Evolutionary conservation across 2,888 invertebrate genomes (phyloP), one percentile per base, ranked within the genome.

Genomic region (Hydroisotoma schaefferi): DNA sequence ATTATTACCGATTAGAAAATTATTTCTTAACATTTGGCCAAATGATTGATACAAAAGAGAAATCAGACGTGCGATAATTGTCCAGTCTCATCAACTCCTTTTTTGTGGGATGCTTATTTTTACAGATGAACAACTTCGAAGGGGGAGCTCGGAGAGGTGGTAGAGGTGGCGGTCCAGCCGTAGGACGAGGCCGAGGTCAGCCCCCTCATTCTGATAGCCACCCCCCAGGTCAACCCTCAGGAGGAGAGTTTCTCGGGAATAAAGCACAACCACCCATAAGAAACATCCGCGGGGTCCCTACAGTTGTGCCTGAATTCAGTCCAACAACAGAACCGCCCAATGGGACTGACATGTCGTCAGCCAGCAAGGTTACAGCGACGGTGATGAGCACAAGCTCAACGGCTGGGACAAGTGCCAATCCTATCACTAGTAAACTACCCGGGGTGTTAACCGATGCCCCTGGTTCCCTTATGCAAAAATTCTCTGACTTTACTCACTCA

Each of bases 381-480:
- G 57, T 49, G 57, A 53, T 48, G 40, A 59, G 57, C 28, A 59
- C 64, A 40, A 58, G 63, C 18, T 56, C 61, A 22, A 59, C 65
- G 38, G 67, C 61, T 27, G 65, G 58, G 58, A 55, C 62, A 61
- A 67, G 68, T 68, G 69, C 67, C 67, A 66, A 68, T 62, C 67
- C 69, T 38, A 59, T 71, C 28, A 65, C 70, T 33, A 68, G 69
- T 58, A 72, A 72, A 62, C 58, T 72, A 23, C 70, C 72, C 28
- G 69, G 70, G 37, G 69, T 70, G 25, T 67, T 72, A 48, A 55
- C 68, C 10, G 67, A 74, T 27, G 72, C 74, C 76, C 87, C 87
- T 61, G 65, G 65, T 18, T 90, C 90, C 79, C 83, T 91, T 72
- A 90, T 91, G 86, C 89, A 90, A 78, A 91, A 91, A 79, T 85